Percentiles rank a stretch among this genome's conserved stretches.
Evolutionary conservation across 2,113 vertebrate genomes (phyloP).

Genomic region (Carettochelys insculpta): DNA sequence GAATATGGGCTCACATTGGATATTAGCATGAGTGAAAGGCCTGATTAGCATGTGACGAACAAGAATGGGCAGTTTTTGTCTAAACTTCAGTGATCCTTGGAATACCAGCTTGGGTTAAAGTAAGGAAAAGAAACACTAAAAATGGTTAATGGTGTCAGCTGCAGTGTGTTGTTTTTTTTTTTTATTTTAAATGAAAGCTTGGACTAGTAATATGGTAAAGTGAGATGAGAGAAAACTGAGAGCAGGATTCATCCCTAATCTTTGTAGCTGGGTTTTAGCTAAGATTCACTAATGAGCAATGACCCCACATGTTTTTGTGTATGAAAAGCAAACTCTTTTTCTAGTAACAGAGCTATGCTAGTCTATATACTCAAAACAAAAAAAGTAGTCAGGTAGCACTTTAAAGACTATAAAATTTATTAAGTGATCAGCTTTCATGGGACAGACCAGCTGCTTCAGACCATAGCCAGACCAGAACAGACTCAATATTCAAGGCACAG

Average conservation of each 20-base stretch:
- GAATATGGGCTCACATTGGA: background rate
- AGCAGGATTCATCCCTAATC: background rate
- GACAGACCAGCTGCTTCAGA: too few species aligned
- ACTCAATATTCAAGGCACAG: too few species aligned
- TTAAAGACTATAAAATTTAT: too few species aligned
- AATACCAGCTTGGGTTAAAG: background rate
- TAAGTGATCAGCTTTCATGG: too few species aligned
- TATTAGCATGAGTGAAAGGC: background rate
- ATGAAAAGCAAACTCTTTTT: background rate
- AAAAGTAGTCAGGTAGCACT: too few species aligned
- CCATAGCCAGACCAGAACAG: too few species aligned
- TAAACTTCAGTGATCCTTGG: background rate
- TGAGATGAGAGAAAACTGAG: background rate
- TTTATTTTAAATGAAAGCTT: background rate
- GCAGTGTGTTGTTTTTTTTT: background rate
- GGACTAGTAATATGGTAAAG: background rate
- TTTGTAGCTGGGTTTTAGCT: background rate
- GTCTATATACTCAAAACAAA: too few species aligned
- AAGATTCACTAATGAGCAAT: background rate
- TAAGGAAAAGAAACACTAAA: background rate
- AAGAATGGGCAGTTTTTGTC: background rate
- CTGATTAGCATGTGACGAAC: background rate
- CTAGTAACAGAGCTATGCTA: too few species aligned
- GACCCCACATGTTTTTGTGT: background rate
- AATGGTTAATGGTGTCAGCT: background rate